These are phyloP conservation scores for Rhea pennata DNA, from an alignment of 2,113 vertebrate genomes.

Conservation along the genomic window DNA sequence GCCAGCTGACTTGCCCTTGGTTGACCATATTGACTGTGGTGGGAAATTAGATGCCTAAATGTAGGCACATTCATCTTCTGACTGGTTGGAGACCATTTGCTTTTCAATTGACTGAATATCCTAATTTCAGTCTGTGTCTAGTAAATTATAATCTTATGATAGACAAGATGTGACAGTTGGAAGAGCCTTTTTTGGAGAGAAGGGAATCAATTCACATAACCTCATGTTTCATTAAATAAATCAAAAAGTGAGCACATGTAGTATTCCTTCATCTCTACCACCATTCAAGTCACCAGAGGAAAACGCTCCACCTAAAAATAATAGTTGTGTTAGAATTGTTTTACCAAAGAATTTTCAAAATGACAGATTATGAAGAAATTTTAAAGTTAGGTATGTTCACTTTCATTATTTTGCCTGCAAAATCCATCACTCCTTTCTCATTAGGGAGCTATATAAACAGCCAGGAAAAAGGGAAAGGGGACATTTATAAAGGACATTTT, in stretches of 20 bases:
- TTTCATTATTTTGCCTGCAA: background rate
- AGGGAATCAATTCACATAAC: background rate
- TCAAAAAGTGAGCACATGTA: background rate
- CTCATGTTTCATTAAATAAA: background rate
- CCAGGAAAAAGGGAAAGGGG: rapidly evolving
- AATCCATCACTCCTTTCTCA: background rate
- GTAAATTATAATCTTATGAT: background rate
- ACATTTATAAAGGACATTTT: background rate
- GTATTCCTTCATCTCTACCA: background rate
- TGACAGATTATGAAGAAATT: background rate
- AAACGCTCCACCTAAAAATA: background rate
- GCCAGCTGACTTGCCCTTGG: rapidly evolving
- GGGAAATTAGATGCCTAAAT: rapidly evolving
- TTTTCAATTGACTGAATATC: background rate
- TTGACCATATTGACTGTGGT: rapidly evolving
- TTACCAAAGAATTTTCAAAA: background rate
- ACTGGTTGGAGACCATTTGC: background rate
- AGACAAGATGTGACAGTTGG: background rate
- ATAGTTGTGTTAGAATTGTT: background rate
- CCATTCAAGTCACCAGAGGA: background rate
- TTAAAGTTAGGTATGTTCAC: background rate
- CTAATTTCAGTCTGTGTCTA: background rate
- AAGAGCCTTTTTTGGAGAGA: background rate
- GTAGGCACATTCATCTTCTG: background rate
- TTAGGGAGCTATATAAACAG: background rate